Percentiles rank a stretch among this genome's conserved stretches.
phyloP scores from a whole-genome alignment of 37 sponge, comb jelly and placozoan genomes.

The Theonella swinhoei region DNA sequence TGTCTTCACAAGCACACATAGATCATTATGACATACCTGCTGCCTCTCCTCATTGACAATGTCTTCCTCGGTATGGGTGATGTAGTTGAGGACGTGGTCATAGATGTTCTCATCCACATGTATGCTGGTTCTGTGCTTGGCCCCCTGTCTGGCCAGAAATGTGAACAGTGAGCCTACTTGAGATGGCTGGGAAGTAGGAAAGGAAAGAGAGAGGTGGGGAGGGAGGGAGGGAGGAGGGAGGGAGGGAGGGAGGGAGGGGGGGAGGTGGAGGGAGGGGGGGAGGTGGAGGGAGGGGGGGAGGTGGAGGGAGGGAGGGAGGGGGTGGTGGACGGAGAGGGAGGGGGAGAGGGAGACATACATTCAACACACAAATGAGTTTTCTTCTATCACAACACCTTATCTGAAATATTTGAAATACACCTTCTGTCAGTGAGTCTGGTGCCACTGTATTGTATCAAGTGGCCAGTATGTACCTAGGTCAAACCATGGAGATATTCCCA shows the following conservation, averaged over 20 bases:
- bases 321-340: neutral
- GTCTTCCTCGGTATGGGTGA: slow-evolving; percentile 75
- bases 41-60: slow-evolving; percentile 81
- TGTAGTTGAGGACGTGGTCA: slow-evolving; percentile 71
- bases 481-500: too few species aligned
- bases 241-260: neutral
- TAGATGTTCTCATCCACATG: slow-evolving; percentile 61
- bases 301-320: neutral
- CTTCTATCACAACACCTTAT: too few species aligned
- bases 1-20: too few species aligned
- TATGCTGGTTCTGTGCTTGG: slow-evolving; percentile 59
- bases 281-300: neutral
- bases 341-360: too few species aligned
- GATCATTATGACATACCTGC: too few species aligned
- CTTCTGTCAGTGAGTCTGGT: too few species aligned
- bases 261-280: neutral
- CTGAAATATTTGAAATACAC: too few species aligned
- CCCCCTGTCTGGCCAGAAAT: slow-evolving; percentile 81
- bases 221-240: neutral
- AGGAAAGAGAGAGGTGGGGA: too few species aligned
- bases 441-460: too few species aligned
- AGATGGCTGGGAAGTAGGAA: slow-evolving; percentile 48
- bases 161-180: slow-evolving; percentile 87
- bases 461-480: too few species aligned
- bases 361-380: too few species aligned